Evolutionary conservation across 2,113 vertebrate species (phyloP).

Genomic region (Polyodon spathula): DNA sequence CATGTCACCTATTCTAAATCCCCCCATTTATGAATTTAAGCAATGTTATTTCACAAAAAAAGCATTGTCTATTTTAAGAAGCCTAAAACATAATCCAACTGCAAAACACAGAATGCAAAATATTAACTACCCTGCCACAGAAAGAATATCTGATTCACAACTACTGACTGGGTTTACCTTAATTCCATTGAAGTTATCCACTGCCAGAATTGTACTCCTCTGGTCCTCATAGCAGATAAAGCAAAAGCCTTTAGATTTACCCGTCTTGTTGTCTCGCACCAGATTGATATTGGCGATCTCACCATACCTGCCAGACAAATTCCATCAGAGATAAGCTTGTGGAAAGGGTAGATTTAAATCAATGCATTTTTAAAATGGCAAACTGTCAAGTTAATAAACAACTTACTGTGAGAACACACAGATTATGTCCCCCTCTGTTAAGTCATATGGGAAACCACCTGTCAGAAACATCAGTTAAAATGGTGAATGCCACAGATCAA

Average conservation of each 20-base stretch:
- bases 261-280: constrained; percentile 86
- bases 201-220: constrained; percentile 84
- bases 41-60: background rate
- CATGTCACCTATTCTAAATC: no score
- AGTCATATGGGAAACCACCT: constrained; percentile 86
- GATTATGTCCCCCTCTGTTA: constrained; percentile 87
- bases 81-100: constrained; percentile 2
- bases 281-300: constrained; percentile 93
- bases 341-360: background rate
- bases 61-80: constrained; percentile 11
- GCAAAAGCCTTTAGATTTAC: constrained; percentile 92
- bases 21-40: background rate
- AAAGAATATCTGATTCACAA: background rate
- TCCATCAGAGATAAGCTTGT: background rate
- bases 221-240: constrained; percentile 95
- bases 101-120: no score
- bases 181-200: constrained; percentile 94
- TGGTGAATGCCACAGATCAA: background rate
- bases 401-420: constrained; percentile 96
- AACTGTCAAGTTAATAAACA: background rate
- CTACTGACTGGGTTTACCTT: constrained; percentile 55
- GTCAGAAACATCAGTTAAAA: constrained; percentile 2
- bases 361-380: no score
- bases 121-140: background rate
- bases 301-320: constrained; percentile 65